These are phyloP conservation scores for zebrafish (Danio rerio) DNA, from an alignment of 2,113 vertebrate species.

Conservation along the genomic window DNA sequence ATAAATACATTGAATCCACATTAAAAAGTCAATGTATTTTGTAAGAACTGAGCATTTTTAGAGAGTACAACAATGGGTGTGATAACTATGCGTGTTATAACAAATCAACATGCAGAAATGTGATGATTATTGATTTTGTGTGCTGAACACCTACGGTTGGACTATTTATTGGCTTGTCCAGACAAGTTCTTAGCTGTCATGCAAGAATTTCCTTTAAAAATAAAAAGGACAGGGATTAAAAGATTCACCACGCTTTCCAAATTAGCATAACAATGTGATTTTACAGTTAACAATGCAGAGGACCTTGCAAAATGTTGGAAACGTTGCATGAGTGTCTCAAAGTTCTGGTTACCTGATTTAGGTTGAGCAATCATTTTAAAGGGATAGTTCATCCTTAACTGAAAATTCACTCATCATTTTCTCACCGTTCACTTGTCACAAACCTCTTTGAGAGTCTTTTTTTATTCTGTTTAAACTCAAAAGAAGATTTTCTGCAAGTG, in stretches of 20 bases:
- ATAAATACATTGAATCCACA: background rate
- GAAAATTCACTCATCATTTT: too few relatives aligned
- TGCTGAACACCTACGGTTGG: background rate
- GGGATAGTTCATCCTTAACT: too few relatives aligned
- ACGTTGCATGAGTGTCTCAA: background rate
- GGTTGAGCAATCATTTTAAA: background rate
- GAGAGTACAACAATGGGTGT: background rate
- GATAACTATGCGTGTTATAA: constrained; percentile 14
- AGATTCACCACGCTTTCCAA: background rate
- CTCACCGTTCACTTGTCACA: too few relatives aligned
- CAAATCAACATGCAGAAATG: background rate
- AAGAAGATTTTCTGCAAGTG: too few relatives aligned
- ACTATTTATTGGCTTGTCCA: constrained; percentile 53
- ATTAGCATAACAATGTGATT: background rate
- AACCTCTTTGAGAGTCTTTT: too few relatives aligned
- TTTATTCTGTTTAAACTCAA: too few relatives aligned
- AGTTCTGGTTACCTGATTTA: background rate
- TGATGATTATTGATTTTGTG: background rate
- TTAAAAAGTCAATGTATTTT: background rate
- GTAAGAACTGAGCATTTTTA: background rate
- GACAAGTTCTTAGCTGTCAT: constrained; percentile 47
- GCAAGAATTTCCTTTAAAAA: background rate
- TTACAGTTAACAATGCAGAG: background rate
- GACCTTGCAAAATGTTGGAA: background rate
- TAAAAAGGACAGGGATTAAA: constrained; percentile 11